Percentiles rank a stretch among this genome's conserved stretches.
These are phyloP conservation scores for Melieria picta DNA, from an alignment of 2,888 invertebrate genomes.

Conservation along the genomic window DNA sequence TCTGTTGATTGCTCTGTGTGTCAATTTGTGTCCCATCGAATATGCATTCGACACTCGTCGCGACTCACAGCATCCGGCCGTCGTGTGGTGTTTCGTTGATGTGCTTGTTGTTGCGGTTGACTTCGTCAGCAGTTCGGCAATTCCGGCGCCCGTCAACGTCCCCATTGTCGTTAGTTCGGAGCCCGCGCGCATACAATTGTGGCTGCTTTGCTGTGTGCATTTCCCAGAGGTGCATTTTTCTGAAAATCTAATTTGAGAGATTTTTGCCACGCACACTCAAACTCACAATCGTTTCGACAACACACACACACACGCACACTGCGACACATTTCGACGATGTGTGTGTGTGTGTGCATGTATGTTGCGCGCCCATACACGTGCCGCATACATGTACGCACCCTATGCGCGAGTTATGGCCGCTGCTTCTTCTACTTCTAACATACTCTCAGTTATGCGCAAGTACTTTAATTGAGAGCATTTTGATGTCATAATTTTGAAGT, in stretches of 20 bases:
- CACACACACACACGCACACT: slow-evolving; percentile 1
- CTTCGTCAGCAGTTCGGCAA: no score
- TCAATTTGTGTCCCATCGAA: background rate
- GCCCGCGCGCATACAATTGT: background rate
- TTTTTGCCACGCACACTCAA: slow-evolving; percentile 40
- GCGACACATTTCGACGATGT: no score
- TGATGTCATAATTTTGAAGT: slow-evolving; percentile 57
- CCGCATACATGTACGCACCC: background rate
- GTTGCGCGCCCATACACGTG: background rate
- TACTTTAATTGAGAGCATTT: slow-evolving; percentile 62
- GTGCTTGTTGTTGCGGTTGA: no score
- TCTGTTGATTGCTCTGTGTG: background rate
- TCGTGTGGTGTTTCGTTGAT: no score
- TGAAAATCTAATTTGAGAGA: slow-evolving; percentile 63
- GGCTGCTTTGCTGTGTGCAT: slow-evolving; percentile 47
- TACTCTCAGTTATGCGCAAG: slow-evolving; percentile 41
- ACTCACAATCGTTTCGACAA: background rate
- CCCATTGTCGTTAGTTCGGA: background rate
- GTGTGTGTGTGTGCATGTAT: no score
- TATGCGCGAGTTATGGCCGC: background rate
- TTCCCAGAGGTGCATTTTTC: slow-evolving; percentile 63
- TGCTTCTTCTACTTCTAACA: background rate
- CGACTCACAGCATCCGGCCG: background rate
- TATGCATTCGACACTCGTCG: background rate
- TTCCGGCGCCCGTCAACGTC: no score